A percentile compares a stretch with the other conserved stretches of the same genome.
phyloP scores from a whole-genome alignment of 2,888 invertebrate genomes.

The Beris morrisii region DNA sequence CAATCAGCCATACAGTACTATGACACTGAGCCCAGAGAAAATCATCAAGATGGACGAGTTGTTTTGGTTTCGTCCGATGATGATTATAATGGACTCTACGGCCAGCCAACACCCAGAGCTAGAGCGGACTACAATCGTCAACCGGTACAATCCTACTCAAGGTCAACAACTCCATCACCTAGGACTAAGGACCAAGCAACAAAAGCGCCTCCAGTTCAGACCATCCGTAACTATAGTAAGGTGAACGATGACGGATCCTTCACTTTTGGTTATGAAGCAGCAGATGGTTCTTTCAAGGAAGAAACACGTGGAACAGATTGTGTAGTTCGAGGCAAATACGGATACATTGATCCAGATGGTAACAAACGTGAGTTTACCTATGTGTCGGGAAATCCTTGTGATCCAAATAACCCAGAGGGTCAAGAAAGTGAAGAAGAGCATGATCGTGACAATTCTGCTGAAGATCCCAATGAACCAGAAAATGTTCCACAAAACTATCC shows the following conservation, averaged over 20 bases:
- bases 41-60: slow-evolving; percentile 45
- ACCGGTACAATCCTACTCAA: slow-evolving; percentile 30
- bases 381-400: slow-evolving; percentile 83
- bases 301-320: slow-evolving; percentile 84
- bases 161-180: slow-evolving; percentile 46
- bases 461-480: slow-evolving; percentile 64
- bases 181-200: slow-evolving; percentile 62
- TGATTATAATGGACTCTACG: slow-evolving; percentile 58
- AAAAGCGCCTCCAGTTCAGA: slow-evolving; percentile 77
- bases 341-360: slow-evolving; percentile 84
- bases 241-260: slow-evolving; percentile 65
- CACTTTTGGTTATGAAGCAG: slow-evolving; percentile 71
- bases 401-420: slow-evolving; percentile 77
- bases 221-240: slow-evolving; percentile 81
- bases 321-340: slow-evolving; percentile 84
- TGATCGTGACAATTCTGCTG: slow-evolving; percentile 55
- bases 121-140: slow-evolving; percentile 43
- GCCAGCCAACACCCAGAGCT: slow-evolving; percentile 48
- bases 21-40: slow-evolving; percentile 52
- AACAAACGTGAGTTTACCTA: slow-evolving; percentile 85
- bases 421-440: slow-evolving; percentile 61
- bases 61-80: slow-evolving; percentile 56
- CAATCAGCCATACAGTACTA: slow-evolving; percentile 53
- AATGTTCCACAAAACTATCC: slow-evolving; percentile 66
- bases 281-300: slow-evolving; percentile 84